phyloP scores from a whole-genome alignment of 1,140 invertebrate species.

The Stegodyphus mimosarum region DNA sequence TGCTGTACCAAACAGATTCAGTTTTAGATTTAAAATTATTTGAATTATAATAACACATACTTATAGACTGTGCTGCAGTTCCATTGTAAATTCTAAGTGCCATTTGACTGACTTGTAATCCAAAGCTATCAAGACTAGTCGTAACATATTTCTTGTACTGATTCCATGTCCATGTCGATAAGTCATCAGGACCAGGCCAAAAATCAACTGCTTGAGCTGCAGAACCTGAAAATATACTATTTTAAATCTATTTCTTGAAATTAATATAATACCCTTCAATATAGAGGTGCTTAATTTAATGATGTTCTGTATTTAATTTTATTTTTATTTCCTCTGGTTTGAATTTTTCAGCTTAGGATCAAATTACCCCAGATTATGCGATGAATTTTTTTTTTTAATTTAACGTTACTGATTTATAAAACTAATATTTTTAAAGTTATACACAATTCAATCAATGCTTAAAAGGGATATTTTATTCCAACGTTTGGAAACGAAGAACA shows the following conservation, averaged over 20 bases:
- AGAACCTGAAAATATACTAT: constrained; percentile 36
- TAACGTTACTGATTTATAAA: no score
- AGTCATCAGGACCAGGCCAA: constrained; percentile 62
- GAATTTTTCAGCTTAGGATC: no score
- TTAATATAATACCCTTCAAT: not conserved
- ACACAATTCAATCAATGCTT: no score
- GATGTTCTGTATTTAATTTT: no score
- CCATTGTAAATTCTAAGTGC: constrained; percentile 60
- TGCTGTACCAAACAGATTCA: no score
- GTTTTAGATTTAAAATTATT: no score
- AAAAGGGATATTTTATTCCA: no score
- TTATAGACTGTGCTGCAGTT: constrained; percentile 16
- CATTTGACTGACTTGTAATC: constrained; percentile 53
- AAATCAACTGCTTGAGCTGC: constrained; percentile 62
- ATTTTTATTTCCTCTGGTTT: no score
- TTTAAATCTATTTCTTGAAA: not conserved
- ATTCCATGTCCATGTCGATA: constrained; percentile 61
- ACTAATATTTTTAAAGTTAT: no score
- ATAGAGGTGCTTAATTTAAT: not conserved
- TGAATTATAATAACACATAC: constrained; percentile 8
- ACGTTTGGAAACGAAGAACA: no score
- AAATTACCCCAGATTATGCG: no score
- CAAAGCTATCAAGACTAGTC: constrained; percentile 62
- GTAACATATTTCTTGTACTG: constrained; percentile 63
- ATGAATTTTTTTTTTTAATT: no score